phyloP scores from a whole-genome alignment of 2,113 vertebrate genomes.

The Triplophysa tibetana region DNA sequence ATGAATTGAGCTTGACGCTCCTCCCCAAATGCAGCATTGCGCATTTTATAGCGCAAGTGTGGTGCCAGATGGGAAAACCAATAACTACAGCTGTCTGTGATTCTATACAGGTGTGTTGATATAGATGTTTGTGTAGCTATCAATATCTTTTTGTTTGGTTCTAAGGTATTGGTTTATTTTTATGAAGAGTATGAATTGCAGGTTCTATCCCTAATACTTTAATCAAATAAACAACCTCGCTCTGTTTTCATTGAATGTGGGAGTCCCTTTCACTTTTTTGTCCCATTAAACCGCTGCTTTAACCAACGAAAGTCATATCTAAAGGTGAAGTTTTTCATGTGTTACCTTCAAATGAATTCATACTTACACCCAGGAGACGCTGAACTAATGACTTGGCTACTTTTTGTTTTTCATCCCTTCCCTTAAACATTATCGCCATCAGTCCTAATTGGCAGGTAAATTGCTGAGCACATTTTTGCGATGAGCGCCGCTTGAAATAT shows the following conservation, averaged over 20 bases:
- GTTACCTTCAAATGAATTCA: background rate
- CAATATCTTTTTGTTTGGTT: no score
- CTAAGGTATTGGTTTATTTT: no score
- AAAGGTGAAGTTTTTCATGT: background rate
- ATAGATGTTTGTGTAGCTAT: background rate
- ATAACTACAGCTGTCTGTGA: slow-evolving; percentile 17
- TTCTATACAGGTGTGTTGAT: slow-evolving; percentile 20
- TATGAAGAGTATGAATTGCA: no score
- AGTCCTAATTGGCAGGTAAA: slow-evolving; percentile 60
- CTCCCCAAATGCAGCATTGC: slow-evolving; percentile 24
- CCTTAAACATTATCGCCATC: slow-evolving; percentile 61
- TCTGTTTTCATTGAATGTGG: background rate
- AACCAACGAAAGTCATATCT: background rate
- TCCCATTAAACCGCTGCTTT: background rate
- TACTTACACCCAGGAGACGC: background rate
- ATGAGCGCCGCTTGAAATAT: slow-evolving; percentile 53
- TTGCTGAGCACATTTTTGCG: slow-evolving; percentile 58
- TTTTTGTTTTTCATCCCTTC: slow-evolving; percentile 47
- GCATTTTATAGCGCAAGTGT: slow-evolving; percentile 13
- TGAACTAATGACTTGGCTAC: slow-evolving; percentile 40
- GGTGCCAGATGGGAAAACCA: background rate
- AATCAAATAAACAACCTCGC: no score
- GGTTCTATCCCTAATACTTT: no score
- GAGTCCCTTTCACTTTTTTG: background rate
- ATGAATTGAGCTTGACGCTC: slow-evolving; percentile 45